A percentile compares a stretch with the other conserved stretches of the same genome.
Evolutionary conservation across 2,888 invertebrate species (phyloP).

Genomic region (Odontocolon sp.): DNA sequence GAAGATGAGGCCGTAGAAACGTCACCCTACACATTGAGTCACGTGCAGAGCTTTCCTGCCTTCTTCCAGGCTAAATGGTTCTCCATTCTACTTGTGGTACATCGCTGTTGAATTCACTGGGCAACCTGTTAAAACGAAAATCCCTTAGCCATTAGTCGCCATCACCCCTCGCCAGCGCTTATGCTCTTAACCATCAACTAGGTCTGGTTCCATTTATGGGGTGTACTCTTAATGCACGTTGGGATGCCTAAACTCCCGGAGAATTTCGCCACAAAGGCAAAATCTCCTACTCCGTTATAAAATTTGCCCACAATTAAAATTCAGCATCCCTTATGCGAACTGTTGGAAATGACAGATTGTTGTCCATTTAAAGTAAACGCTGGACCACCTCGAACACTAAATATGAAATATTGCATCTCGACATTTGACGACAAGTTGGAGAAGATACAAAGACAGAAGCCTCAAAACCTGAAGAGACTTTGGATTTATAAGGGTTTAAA

Average conservation of each 20-base stretch:
- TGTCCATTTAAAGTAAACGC: too few relatives aligned
- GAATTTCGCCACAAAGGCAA: neutral
- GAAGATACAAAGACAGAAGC: too few relatives aligned
- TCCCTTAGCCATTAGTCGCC: constrained; percentile 42
- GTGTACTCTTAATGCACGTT: neutral
- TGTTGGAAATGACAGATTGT: too few relatives aligned
- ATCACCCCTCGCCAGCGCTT: neutral
- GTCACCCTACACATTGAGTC: constrained; percentile 26
- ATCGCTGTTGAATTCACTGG: constrained; percentile 11
- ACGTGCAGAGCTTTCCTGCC: constrained; percentile 27
- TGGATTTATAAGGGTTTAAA: too few relatives aligned
- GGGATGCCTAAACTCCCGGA: neutral
- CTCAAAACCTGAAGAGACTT: too few relatives aligned
- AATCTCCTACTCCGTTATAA: too few relatives aligned
- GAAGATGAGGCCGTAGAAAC: constrained; percentile 18
- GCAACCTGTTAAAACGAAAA: constrained; percentile 45
- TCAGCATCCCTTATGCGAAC: too few relatives aligned
- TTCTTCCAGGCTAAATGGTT: constrained; percentile 42
- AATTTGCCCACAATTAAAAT: too few relatives aligned
- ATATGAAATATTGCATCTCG: too few relatives aligned
- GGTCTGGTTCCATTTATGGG: constrained; percentile 12
- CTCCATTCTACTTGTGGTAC: neutral
- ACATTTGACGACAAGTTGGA: neutral
- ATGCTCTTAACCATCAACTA: too few relatives aligned
- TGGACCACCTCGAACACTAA: too few relatives aligned